phyloP scores from a whole-genome alignment of 2,888 invertebrate species.

The Tipula confusa region DNA sequence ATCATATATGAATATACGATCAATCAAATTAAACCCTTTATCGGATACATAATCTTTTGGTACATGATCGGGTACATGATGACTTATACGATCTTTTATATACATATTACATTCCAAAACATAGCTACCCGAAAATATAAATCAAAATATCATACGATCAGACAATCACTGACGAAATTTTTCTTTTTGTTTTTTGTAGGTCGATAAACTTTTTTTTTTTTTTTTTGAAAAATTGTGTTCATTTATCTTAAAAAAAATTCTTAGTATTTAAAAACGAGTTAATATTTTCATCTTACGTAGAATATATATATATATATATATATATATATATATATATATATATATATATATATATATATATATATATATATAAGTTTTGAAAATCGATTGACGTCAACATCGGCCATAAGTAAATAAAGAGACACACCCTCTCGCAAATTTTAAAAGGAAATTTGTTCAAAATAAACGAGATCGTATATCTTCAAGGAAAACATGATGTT shows the following conservation, averaged over 20 bases:
- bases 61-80: too few species aligned
- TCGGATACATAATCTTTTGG: too few species aligned
- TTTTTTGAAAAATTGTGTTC: background rate
- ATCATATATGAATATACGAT: background rate
- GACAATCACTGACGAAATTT: background rate
- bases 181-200: background rate
- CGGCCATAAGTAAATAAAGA: background rate
- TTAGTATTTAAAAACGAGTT: background rate
- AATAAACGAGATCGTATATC: background rate
- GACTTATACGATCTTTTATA: background rate
- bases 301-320: too few species aligned
- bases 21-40: background rate
- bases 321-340: too few species aligned
- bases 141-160: background rate
- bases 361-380: too few species aligned
- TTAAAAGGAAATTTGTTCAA: background rate
- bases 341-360: too few species aligned
- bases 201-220: background rate
- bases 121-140: background rate
- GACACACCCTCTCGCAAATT: background rate
- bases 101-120: background rate
- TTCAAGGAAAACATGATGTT: background rate
- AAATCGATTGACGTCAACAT: background rate
- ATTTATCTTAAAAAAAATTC: background rate
- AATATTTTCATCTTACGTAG: background rate